These are phyloP conservation scores for Trichomycterus rosablanca DNA, from an alignment of 2,113 vertebrate genomes.

Conservation along the genomic window DNA sequence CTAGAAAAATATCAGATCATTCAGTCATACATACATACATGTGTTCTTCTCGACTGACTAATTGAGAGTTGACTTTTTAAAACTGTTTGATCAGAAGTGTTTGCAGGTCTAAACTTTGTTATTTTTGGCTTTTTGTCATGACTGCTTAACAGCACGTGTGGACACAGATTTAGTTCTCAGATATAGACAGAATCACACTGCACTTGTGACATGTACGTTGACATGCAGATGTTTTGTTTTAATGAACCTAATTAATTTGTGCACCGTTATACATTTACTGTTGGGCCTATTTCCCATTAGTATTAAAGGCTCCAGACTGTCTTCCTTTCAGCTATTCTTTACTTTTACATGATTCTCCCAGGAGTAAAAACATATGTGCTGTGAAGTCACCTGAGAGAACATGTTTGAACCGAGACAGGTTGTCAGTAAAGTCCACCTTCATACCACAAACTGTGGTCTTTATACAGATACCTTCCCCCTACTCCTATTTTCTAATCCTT, in stretches of 20 bases:
- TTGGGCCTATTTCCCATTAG: constrained; percentile 13
- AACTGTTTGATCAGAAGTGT: too few species aligned
- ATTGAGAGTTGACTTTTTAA: too few species aligned
- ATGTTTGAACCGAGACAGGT: constrained; percentile 33
- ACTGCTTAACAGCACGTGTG: too few species aligned
- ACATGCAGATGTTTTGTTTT: constrained; percentile 19
- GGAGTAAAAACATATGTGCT: constrained; percentile 26
- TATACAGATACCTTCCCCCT: constrained; percentile 5
- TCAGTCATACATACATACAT: too few species aligned
- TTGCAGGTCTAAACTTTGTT: too few species aligned
- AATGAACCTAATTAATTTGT: constrained; percentile 26
- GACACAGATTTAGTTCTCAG: background rate
- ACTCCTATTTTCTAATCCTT: too few species aligned
- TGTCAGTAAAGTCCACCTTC: constrained; percentile 25
- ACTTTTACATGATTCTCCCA: constrained; percentile 19
- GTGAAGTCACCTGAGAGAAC: constrained; percentile 22
- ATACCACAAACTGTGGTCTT: constrained; percentile 21
- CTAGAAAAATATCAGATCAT: too few species aligned
- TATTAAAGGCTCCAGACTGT: constrained; percentile 24
- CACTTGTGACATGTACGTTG: background rate
- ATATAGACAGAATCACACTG: constrained; percentile 6
- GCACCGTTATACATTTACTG: constrained; percentile 8
- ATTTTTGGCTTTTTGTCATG: too few species aligned
- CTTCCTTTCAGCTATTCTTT: constrained; percentile 8
- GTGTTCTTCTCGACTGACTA: too few species aligned